Evolutionary conservation across 2,888 invertebrate species (phyloP).

Genomic region (Drosophila kambysellisi): DNA sequence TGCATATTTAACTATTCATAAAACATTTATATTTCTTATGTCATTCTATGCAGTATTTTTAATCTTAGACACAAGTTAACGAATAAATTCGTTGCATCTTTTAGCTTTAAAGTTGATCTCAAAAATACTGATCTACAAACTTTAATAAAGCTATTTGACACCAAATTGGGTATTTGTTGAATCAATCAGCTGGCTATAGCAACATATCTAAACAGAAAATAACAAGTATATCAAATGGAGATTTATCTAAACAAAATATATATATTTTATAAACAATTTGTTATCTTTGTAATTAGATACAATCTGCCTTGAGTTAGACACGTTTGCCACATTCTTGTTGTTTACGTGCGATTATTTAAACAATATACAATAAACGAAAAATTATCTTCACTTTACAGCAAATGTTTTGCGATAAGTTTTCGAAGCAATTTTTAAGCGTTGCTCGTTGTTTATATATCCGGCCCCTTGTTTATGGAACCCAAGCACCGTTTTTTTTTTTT

Average conservation of each 20-base stretch:
- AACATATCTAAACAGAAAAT: background rate
- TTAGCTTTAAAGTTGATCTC: background rate
- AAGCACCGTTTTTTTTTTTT: slow-evolving; percentile 11
- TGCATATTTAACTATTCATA: background rate
- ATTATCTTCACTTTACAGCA: slow-evolving; percentile 12
- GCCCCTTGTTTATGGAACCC: slow-evolving; percentile 32
- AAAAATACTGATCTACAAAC: background rate
- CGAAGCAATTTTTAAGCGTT: slow-evolving; percentile 28
- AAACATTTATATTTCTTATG: background rate
- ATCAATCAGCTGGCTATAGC: too few relatives aligned
- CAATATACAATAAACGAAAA: slow-evolving; percentile 5
- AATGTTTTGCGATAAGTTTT: slow-evolving; percentile 29
- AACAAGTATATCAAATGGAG: background rate
- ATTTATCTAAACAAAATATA: background rate
- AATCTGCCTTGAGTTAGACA: background rate
- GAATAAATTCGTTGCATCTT: background rate
- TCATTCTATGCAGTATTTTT: background rate
- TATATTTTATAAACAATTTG: background rate
- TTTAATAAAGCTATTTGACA: background rate
- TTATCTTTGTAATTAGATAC: background rate
- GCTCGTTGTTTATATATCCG: slow-evolving; percentile 41
- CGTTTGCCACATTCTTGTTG: background rate
- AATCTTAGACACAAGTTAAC: background rate
- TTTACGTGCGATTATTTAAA: slow-evolving; percentile 16
- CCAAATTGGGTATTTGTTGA: background rate